These are phyloP conservation scores for Camponotus fellah DNA, from an alignment of 2,888 invertebrate species.

Conservation along the genomic window DNA sequence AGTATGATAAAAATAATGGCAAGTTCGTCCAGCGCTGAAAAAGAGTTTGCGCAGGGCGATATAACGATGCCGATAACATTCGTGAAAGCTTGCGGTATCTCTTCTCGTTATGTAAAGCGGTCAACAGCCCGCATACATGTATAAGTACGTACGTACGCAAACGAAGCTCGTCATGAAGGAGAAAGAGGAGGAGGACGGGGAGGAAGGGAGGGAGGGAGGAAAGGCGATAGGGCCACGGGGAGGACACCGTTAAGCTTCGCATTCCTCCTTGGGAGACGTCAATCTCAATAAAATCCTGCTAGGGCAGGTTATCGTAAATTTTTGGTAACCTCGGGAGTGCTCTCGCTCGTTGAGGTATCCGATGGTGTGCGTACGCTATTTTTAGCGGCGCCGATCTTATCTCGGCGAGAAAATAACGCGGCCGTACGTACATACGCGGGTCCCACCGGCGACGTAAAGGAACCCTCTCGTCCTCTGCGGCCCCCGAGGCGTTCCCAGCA, in stretches of 20 bases:
- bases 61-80: conserved; percentile 40
- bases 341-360: not conserved
- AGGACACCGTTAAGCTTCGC: conserved; percentile 68
- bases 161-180: conserved; percentile 20
- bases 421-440: conserved; percentile 29
- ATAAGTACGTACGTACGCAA: conserved; percentile 21
- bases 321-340: conserved; percentile 55
- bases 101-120: conserved; percentile 50
- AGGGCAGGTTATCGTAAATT: conserved; percentile 62
- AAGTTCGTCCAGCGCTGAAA: not conserved
- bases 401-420: conserved; percentile 62
- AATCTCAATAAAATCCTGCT: conserved; percentile 72
- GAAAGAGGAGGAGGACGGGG: not conserved
- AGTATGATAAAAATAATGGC: too few relatives aligned
- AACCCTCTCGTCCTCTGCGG: not conserved
- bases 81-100: conserved; percentile 52
- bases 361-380: conserved; percentile 42
- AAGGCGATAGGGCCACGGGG: conserved; percentile 17
- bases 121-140: conserved; percentile 44
- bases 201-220: not conserved
- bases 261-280: conserved; percentile 58
- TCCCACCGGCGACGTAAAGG: conserved; percentile 8
- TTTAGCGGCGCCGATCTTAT: conserved; percentile 65
- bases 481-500: conserved; percentile 17
- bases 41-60: not conserved